Evolutionary conservation across 1,140 invertebrate species (phyloP).

Genomic region (Drosophila lowei): DNA sequence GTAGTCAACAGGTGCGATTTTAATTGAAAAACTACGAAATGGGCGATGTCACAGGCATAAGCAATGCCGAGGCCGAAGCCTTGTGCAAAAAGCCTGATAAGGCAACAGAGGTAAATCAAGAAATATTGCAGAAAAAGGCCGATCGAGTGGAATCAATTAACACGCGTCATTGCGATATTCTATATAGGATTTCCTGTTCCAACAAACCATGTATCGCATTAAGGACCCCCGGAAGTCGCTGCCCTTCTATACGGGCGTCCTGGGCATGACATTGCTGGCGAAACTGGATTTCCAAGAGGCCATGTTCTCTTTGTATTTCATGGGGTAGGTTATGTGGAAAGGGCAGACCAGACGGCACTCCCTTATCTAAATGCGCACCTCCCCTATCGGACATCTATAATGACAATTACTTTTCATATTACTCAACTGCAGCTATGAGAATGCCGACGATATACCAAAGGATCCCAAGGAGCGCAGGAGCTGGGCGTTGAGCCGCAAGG

Average conservation of each 20-base stretch:
- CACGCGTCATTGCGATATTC: constrained; percentile 12
- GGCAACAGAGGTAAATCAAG: constrained; percentile 85
- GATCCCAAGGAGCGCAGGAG: constrained; percentile 87
- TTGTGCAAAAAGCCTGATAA: constrained; percentile 86
- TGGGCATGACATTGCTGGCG: constrained; percentile 95
- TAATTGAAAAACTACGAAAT: constrained; percentile 66
- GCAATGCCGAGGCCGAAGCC: constrained; percentile 87
- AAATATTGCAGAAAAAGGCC: no score
- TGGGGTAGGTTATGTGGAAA: constrained; percentile 85
- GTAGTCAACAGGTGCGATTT: constrained; percentile 34
- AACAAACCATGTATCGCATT: constrained; percentile 98
- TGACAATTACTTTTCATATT: constrained; percentile 9
- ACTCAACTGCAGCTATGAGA: constrained; percentile 87
- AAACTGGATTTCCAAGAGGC: constrained; percentile 94
- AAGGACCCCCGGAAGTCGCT: constrained; percentile 94
- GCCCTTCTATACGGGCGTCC: constrained; percentile 94
- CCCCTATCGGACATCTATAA: constrained; percentile 14
- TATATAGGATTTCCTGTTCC: constrained; percentile 92
- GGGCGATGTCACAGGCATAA: constrained; percentile 85
- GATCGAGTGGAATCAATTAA: neutral
- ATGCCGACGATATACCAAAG: constrained; percentile 88
- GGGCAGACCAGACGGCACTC: neutral
- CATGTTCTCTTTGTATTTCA: constrained; percentile 96
- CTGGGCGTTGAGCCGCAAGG: constrained; percentile 93
- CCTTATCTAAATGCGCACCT: neutral